Evolutionary conservation across 2,113 vertebrate genomes (phyloP), one percentile per base, ranked within the genome.

Genomic region (Pampusana beccarii): DNA sequence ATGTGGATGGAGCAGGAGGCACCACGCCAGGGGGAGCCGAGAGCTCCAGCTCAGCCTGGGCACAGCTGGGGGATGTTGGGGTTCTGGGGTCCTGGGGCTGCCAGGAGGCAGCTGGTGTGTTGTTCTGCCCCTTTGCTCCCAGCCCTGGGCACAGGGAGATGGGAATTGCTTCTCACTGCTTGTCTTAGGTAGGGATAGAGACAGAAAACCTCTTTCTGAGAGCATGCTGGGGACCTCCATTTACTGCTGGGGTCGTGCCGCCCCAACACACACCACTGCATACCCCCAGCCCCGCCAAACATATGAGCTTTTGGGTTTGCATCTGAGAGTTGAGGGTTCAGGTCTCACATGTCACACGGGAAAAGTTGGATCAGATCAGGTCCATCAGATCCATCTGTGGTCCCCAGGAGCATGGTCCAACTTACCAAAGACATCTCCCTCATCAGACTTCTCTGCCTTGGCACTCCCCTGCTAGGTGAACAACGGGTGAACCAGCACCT

Each of bases 21-120:
- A 56, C n/a, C 8, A 0, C 0, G 3, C 19, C 0, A 24, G 40
- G 29, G 1, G 56, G 56, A 87, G 64, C 62, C 9, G 2, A 31
- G 79, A 60, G 40, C 50, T 72, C 40, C 0, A 1, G 8, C 48
- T 34, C 82, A 70, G 57, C n/a, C 21, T 1, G 1, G 62, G 31
- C 6, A 13, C 53, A 25, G 50, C 11, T 0, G 50, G 10, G 62
- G 51, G 46, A 10, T 57, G 58, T 36, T 50, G 19, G n/a, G 17
- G 38, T 50, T 13, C 2, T 1, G 38, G 36, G 1, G 4, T 19
- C 29, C 78, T 6, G 38, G 21, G 10, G 9, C 17, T 25, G 24
- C 13, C 48, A 78, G 80, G 19, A 75, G 13, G 6, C 14, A 8
- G 5, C 28, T 28, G 31, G 8, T 16, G 64, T 14, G 10, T 5